These are phyloP conservation scores for Psophia crepitans DNA, from an alignment of 2,113 vertebrate species.

Conservation along the genomic window DNA sequence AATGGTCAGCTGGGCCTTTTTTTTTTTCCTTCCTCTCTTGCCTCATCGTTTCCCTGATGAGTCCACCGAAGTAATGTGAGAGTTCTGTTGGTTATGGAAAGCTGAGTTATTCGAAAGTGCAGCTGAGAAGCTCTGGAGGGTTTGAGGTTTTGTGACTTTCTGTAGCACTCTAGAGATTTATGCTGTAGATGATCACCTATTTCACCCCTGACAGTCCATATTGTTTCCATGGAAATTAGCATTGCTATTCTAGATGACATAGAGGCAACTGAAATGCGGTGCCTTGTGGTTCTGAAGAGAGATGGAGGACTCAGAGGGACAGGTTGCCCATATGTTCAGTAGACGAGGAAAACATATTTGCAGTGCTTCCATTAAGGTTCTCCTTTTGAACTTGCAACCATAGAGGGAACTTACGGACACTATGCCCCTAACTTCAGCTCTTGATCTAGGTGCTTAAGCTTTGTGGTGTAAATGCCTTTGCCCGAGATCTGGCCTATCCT, in stretches of 20 bases:
- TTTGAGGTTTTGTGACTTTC: not conserved
- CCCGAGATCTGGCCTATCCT: not conserved
- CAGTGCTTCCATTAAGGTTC: not conserved
- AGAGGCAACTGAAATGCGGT: not conserved
- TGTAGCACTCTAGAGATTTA: not conserved
- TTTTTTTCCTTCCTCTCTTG: not conserved
- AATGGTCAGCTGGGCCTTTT: not conserved
- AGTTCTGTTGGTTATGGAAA: not conserved
- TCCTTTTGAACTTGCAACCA: not conserved
- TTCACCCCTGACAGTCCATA: not conserved
- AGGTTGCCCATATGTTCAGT: not conserved
- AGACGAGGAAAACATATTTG: not conserved
- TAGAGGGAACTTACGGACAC: not conserved
- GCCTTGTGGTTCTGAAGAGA: not conserved
- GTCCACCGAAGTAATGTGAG: not conserved
- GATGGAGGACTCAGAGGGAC: not conserved
- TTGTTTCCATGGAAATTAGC: not conserved
- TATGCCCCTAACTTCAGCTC: not conserved
- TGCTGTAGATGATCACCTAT: not conserved
- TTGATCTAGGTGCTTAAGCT: not conserved
- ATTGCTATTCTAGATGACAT: not conserved
- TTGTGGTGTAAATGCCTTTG: not conserved
- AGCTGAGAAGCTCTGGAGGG: not conserved
- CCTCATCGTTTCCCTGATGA: not conserved
- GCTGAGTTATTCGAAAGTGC: not conserved